phyloP scores from a whole-genome alignment of 1,140 invertebrate genomes.

The Pseudomyrmex cubaensis region DNA sequence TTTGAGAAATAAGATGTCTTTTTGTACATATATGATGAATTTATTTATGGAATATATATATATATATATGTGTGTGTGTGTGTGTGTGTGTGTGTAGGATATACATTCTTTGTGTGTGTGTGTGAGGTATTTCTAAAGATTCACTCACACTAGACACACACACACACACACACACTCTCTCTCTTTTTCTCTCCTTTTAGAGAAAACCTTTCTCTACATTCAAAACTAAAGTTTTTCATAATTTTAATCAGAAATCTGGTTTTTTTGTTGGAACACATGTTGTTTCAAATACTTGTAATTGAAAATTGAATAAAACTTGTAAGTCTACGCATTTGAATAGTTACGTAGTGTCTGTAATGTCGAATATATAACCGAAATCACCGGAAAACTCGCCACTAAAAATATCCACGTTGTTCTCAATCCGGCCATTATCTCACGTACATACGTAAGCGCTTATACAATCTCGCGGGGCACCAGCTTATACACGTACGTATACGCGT shows the following conservation, averaged over 20 bases:
- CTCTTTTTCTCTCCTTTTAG: background rate
- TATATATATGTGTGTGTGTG: no score
- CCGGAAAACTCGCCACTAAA: conserved; percentile 42
- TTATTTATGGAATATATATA: background rate
- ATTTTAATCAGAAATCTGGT: conserved; percentile 7
- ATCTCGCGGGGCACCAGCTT: conserved; percentile 32
- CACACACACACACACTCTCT: background rate
- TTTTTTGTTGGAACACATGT: background rate
- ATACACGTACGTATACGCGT: conserved; percentile 50
- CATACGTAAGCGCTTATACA: conserved; percentile 34
- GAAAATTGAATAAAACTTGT: background rate
- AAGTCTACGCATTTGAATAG: background rate
- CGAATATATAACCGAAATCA: background rate
- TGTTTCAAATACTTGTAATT: conserved; percentile 5
- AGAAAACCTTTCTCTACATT: background rate
- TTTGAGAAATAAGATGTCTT: conserved; percentile 41
- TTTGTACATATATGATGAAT: background rate
- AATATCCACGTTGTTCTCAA: conserved; percentile 48
- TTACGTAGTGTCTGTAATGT: background rate
- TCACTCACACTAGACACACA: no score
- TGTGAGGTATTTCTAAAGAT: no score
- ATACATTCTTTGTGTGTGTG: no score
- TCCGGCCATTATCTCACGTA: conserved; percentile 42
- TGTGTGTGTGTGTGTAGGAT: no score
- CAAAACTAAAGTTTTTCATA: no score